A percentile compares a stretch with the other conserved stretches of the same genome.
Conservation (phyloP, 2,113 vertebrate genomes). For the Podarcis muralis region DNA sequence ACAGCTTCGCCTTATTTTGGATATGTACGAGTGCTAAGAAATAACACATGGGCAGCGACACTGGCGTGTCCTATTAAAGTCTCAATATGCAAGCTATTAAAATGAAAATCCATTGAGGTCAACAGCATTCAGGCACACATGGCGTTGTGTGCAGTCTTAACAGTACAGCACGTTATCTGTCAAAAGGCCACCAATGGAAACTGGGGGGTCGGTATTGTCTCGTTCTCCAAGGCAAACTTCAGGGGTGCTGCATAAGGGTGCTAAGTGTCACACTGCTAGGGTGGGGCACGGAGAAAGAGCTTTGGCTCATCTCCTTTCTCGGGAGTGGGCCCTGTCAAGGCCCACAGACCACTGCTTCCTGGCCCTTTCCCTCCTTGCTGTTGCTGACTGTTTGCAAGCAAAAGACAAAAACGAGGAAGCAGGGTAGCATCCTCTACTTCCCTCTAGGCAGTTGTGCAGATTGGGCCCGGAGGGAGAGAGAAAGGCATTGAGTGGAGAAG, state of each 20-base stretch:
- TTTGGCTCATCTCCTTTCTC: background rate
- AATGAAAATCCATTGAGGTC: background rate
- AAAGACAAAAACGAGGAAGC: background rate
- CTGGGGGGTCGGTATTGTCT: background rate
- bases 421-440: background rate
- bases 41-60: slow-evolving; percentile 14
- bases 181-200: background rate
- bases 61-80: background rate
- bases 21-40: slow-evolving; percentile 24
- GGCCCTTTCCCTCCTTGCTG: background rate
- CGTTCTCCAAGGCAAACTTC: background rate
- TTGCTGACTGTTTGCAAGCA: too few relatives aligned
- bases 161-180: background rate
- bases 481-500: background rate
- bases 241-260: background rate
- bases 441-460: background rate
- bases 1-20: slow-evolving; percentile 28
- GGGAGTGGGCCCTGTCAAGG: too few relatives aligned
- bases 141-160: background rate
- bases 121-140: background rate
- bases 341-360: background rate
- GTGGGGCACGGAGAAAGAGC: background rate
- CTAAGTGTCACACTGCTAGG: background rate
- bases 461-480: background rate
- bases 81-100: background rate